Evolutionary conservation across 1,140 invertebrate species (phyloP).

Genomic region (Cydia strobilella): DNA sequence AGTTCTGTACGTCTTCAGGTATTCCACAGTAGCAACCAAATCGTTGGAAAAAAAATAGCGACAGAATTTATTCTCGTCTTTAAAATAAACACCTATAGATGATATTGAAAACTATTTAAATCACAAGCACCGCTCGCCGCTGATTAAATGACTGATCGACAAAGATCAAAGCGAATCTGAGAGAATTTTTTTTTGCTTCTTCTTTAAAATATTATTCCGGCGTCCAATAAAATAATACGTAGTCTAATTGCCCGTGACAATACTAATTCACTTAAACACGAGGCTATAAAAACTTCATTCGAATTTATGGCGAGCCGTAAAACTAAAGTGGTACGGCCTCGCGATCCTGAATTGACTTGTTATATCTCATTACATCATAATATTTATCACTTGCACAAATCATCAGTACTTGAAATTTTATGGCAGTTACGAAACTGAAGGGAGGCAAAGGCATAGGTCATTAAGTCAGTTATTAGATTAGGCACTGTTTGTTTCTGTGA

Average conservation of each 20-base stretch:
- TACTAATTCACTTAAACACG: conserved; percentile 26
- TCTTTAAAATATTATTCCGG: neutral
- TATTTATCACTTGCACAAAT: conserved; percentile 24
- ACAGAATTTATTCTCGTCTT: neutral
- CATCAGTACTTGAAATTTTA: neutral
- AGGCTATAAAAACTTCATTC: conserved; percentile 40
- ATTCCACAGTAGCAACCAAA: neutral
- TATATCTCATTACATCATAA: conserved; percentile 21
- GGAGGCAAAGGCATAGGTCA: neutral
- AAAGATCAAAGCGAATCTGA: neutral
- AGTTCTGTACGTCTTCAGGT: neutral
- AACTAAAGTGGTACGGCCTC: conserved; percentile 48
- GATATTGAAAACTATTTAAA: neutral
- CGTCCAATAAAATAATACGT: conserved; percentile 14
- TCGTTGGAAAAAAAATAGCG: no score
- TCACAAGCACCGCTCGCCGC: neutral
- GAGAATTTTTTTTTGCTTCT: neutral
- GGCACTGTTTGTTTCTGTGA: neutral
- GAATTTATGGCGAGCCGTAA: conserved; percentile 54
- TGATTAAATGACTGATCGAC: neutral
- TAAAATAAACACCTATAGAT: neutral
- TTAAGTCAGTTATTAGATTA: neutral
- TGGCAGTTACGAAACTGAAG: conserved; percentile 16
- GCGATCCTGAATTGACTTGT: conserved; percentile 29
- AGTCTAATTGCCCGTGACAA: conserved; percentile 13